These are phyloP conservation scores for Brachypteracias leptosomus DNA, from an alignment of 2,113 vertebrate species.

Conservation along the genomic window DNA sequence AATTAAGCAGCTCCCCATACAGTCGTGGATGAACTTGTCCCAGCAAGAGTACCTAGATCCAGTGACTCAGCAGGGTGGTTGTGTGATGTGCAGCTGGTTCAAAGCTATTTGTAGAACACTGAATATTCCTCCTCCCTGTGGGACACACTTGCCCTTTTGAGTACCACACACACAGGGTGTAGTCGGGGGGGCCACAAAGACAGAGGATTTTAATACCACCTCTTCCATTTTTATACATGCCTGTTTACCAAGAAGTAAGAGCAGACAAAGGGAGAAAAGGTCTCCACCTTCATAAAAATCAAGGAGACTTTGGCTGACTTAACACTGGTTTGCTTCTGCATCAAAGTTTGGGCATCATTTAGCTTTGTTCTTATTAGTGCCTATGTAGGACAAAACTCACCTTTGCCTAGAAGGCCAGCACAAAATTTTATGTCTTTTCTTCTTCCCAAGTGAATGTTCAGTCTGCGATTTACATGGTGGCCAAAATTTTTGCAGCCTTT, in stretches of 20 bases:
- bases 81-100: slow-evolving; percentile 50
- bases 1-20: slow-evolving; percentile 60
- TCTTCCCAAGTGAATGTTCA: not conserved
- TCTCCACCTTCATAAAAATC: not conserved
- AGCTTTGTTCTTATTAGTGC: not conserved
- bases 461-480: not conserved
- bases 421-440: not conserved
- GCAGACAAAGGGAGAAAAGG: not conserved
- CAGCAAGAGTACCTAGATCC: slow-evolving; percentile 46
- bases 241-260: not conserved
- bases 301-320: not conserved
- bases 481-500: not conserved
- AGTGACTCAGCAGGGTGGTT: slow-evolving; percentile 42
- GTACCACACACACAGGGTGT: not conserved
- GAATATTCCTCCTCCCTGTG: slow-evolving; percentile 56
- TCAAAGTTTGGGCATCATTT: not conserved
- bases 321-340: not conserved
- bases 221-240: not conserved
- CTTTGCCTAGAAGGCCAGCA: not conserved
- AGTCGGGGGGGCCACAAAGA: not conserved
- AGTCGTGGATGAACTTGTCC: slow-evolving; percentile 29
- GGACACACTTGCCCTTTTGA: slow-evolving; percentile 53
- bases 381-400: not conserved
- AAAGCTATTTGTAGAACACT: slow-evolving; percentile 17
- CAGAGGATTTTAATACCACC: not conserved